Conservation (phyloP, 2,888 invertebrate species). For the Acanthosepion lycidas region DNA sequence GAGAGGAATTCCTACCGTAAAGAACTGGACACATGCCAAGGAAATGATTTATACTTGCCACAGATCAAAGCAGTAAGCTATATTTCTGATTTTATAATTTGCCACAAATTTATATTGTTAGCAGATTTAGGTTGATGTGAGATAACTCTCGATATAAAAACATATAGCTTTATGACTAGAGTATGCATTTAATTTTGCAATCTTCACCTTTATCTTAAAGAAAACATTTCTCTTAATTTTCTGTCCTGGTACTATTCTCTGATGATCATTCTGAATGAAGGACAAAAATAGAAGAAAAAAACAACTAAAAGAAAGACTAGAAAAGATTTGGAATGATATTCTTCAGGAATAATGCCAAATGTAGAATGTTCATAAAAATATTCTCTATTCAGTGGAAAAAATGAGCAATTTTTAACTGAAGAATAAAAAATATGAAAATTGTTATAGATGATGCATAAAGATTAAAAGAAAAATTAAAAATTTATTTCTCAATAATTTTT, state of each 20-base stretch:
- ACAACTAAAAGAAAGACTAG: not conserved
- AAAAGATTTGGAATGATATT: not conserved
- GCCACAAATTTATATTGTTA: not conserved
- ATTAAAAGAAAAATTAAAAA: too few relatives aligned
- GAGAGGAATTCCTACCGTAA: slow-evolving; percentile 39
- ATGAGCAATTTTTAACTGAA: too few relatives aligned
- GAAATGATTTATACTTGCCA: slow-evolving; percentile 68
- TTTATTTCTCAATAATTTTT: too few relatives aligned
- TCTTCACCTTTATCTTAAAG: not conserved
- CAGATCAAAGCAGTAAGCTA: slow-evolving; percentile 67
- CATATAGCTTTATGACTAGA: not conserved
- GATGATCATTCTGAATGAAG: too few relatives aligned
- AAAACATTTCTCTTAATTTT: not conserved
- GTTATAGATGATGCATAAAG: too few relatives aligned
- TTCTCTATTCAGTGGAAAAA: too few relatives aligned
- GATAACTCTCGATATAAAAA: not conserved
- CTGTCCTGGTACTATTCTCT: not conserved
- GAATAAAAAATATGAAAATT: too few relatives aligned
- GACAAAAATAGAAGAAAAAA: too few relatives aligned
- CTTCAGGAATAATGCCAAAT: too few relatives aligned
- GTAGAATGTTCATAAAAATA: too few relatives aligned
- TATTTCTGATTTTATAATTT: not conserved
- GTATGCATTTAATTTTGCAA: not conserved
- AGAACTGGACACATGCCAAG: slow-evolving; percentile 52
- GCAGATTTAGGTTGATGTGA: not conserved